Evolutionary conservation across 2,888 invertebrate species (phyloP).

Genomic region (Tetheella fluctuosa): DNA sequence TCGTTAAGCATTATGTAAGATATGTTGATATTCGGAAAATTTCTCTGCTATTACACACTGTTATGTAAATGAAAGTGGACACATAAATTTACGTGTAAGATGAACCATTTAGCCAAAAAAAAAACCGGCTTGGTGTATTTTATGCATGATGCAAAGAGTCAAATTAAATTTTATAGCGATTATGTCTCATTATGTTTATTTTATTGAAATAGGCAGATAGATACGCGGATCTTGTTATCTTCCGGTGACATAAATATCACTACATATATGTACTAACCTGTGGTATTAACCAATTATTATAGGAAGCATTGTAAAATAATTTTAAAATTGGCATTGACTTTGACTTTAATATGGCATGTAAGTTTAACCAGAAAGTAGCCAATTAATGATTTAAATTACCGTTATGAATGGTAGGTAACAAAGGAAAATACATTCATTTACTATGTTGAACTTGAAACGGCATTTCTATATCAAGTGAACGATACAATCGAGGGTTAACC

Average conservation of each 20-base stretch:
- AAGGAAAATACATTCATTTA: not conserved
- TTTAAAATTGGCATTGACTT: too few relatives aligned
- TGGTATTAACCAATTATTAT: too few relatives aligned
- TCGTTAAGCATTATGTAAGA: not conserved
- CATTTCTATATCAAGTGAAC: slow-evolving; percentile 3
- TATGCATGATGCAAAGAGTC: not conserved
- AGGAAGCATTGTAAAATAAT: too few relatives aligned
- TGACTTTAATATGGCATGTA: too few relatives aligned
- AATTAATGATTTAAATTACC: too few relatives aligned
- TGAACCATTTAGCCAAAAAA: not conserved
- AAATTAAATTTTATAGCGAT: not conserved
- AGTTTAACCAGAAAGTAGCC: too few relatives aligned
- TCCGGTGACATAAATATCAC: too few relatives aligned
- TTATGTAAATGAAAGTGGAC: slow-evolving; percentile 16
- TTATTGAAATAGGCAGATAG: not conserved
- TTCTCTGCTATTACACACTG: slow-evolving; percentile 3
- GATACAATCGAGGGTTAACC: slow-evolving; percentile 18
- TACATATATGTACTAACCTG: too few relatives aligned
- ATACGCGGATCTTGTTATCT: too few relatives aligned
- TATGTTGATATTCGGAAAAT: slow-evolving; percentile 4
- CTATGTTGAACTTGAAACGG: not conserved
- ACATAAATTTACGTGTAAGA: not conserved
- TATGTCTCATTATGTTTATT: not conserved
- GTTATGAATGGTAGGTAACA: not conserved
- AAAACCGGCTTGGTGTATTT: slow-evolving; percentile 7